Evolutionary conservation across 2,113 vertebrate genomes (phyloP).

Genomic region (Microcebus jonahi): DNA sequence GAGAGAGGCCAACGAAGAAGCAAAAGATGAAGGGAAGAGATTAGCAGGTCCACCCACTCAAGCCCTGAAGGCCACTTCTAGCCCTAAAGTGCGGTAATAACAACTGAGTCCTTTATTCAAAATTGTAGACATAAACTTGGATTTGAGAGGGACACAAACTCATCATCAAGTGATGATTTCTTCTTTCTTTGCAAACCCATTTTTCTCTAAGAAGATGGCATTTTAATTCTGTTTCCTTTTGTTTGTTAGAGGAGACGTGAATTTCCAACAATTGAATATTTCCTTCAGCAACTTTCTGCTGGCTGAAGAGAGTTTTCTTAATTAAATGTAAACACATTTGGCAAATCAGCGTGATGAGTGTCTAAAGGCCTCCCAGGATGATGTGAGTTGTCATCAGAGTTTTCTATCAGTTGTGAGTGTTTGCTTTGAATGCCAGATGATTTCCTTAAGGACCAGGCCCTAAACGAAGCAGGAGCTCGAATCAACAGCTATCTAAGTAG

Average conservation of each 20-base stretch:
- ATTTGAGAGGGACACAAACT: constrained; percentile 2
- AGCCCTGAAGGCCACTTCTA: background rate
- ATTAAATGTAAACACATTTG: background rate
- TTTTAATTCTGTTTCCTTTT: constrained; percentile 37
- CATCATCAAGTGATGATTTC: background rate
- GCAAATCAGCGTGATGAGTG: background rate
- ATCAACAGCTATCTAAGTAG: background rate
- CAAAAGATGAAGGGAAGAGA: background rate
- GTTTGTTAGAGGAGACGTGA: background rate
- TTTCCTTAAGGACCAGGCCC: background rate
- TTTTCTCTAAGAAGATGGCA: constrained; percentile 27
- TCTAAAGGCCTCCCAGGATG: background rate
- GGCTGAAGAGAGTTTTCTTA: constrained; percentile 10
- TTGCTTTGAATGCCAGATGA: constrained; percentile 38
- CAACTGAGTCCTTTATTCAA: background rate
- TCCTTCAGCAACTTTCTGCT: background rate
- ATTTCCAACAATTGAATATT: constrained; percentile 21
- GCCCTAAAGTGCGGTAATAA: background rate
- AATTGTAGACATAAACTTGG: background rate
- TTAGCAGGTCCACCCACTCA: background rate
- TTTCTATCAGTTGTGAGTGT: background rate
- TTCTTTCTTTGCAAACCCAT: background rate
- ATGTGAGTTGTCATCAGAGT: background rate
- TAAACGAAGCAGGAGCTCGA: constrained; percentile 30
- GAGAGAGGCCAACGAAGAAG: background rate